Evolutionary conservation across 2,113 vertebrate species (phyloP), one percentile per base, ranked within the genome.

Genomic region (Todiramphus saurophagus): DNA sequence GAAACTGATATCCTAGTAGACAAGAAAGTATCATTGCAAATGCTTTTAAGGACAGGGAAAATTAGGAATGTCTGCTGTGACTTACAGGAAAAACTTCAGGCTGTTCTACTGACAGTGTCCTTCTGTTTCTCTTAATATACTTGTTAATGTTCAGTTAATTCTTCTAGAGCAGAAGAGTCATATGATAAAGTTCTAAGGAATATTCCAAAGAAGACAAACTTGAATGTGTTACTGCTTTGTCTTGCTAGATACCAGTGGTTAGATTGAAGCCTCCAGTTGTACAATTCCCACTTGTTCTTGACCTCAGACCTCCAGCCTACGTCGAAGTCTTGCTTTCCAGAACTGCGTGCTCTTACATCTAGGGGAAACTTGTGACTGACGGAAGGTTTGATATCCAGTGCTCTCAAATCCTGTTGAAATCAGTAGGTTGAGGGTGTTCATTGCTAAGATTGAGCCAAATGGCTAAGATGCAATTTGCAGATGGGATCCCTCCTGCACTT

Each of bases 361-460:
- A 67, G 27, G 53, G 64, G 10, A 94, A 93, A 28, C 93, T 94
- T 94, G 92, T 96, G 96, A 97, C 93, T 53, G 92, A 83, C 77
- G 64, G 56, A 74, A 83, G 51, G 33, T 86, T 86, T 93, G 86
- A 78, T 81, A 84, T 31, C 69, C 67, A 90, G 81, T 72, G 60
- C 35, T 78, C 80, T 94, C 64, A 81, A 79, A 72, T 75, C 35
- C 56, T 64, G 28, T 4, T 76, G 39, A 92, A 93, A 89, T 89
- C 51, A 62, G 72, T 59, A 63, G 64, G 25, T 17, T 81, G 60
- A 94, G 53, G 27, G 43, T 81, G 76, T 67, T 94, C 33, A 58
- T 77, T 73, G 75, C 55, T 64, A 44, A 91, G 41, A 81, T 89
- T 41, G 64, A 48, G 16, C 77, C 27, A 58, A 83, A 44, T 63